Evolutionary conservation across 2,113 vertebrate species (phyloP), one percentile per base, ranked within the genome.

Genomic region (Leptodactylus fuscus): DNA sequence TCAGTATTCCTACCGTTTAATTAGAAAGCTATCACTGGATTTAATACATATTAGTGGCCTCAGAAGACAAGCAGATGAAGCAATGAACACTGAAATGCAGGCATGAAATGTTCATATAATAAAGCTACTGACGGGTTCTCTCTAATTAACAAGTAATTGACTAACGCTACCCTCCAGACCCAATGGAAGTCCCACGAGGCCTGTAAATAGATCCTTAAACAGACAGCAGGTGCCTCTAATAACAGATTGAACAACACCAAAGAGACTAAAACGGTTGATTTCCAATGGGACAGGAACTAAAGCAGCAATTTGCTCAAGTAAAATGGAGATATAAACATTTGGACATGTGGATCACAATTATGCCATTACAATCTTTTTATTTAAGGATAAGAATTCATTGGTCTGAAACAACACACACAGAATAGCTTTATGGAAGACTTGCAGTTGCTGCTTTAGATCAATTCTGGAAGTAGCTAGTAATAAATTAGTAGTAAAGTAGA

Each of bases 71-170:
- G 51, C 51, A 24, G 15, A 51, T 78, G 44, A 78, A 55, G 29
- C 55, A 49, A 13, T 29, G 75, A 55, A 55, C 51, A 55, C 75
- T 32, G 27, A 76, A 15, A 18, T 22, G 74, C 74, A 53, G 74
- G 48, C 46, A 53, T 51, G 74, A 77, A 27, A 74, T 46, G 12
- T 46, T 51, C 44, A 10, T 76, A 49, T 49, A 49, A 76, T 29
- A 71, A 81, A 48, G 12, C 81, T 53, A 27, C 81, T 70, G 62
- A 70, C 70, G 44, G 41, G 16, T 49, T 81, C 62, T 51, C 22
- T 71, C 65, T 70, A 82, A 82, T 81, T 49, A 46, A 65, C 38
- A 69, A 49, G 60, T 81, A 81, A 81, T 82, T 51, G 32, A 82
- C 81, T 82, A 82, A 71, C 46, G 6, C 46, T 70, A 32, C 38